Conservation (phyloP, 92 coral and sea anemone genomes). For the Heliopora coerulea region DNA sequence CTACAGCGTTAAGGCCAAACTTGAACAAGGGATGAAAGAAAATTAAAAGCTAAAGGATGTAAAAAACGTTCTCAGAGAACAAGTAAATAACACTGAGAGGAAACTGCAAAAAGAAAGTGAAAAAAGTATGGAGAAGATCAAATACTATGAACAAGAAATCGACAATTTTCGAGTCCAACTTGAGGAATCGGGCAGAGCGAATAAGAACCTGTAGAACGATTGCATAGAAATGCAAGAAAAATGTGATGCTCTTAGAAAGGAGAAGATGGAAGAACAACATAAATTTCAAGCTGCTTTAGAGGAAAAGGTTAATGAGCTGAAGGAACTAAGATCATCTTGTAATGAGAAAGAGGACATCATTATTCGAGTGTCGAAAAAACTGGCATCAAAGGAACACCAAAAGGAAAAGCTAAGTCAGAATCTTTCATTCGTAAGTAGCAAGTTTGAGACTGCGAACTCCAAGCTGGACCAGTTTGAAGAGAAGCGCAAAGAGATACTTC, state of each 20-base stretch:
- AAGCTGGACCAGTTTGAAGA: not conserved
- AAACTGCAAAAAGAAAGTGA: not conserved
- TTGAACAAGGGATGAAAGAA: conserved; percentile 8
- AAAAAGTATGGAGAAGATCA: not conserved
- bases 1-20: not conserved
- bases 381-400: not conserved
- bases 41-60: conserved; percentile 10
- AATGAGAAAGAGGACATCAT: not conserved
- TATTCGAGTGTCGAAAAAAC: not conserved
- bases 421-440: not conserved
- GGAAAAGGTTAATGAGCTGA: not conserved
- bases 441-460: not conserved
- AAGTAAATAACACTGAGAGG: not conserved
- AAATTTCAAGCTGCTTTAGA: not conserved
- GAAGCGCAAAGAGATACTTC: not conserved
- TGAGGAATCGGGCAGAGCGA: not conserved
- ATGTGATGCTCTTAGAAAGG: not conserved
- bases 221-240: not conserved
- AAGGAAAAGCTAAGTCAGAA: not conserved
- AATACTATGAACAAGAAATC: not conserved
- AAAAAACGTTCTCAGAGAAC: not conserved
- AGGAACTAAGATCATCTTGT: not conserved
- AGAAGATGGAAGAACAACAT: conserved; percentile 8
- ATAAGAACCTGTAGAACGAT: not conserved
- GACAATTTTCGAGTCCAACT: conserved; percentile 14